Evolutionary conservation across 1,140 invertebrate species (phyloP).

Genomic region (Procambarus clarkii): DNA sequence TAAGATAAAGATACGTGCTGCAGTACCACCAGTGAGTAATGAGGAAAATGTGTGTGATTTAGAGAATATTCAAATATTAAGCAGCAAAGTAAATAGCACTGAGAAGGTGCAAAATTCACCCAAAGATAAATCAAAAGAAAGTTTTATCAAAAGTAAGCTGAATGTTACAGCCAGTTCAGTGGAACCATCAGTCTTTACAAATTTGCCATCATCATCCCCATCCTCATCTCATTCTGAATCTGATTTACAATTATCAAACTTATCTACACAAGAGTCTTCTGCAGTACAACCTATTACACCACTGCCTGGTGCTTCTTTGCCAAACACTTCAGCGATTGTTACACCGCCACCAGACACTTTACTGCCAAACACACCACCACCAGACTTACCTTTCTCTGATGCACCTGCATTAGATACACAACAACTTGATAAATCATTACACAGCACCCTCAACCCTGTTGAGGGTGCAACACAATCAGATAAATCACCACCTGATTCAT

Average conservation of each 20-base stretch:
- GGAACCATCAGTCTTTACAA: not conserved
- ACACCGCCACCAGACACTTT: not conserved
- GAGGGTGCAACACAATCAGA: not conserved
- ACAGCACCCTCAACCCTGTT: not conserved
- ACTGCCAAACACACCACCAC: not conserved
- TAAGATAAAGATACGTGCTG: conserved; percentile 47
- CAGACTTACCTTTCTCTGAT: not conserved
- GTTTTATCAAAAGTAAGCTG: not conserved
- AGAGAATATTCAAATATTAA: not conserved
- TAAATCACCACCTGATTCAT: not conserved
- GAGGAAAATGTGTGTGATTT: not conserved
- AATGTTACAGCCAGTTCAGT: not conserved
- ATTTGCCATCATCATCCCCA: not conserved
- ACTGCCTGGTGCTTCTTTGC: not conserved
- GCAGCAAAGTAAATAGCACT: not conserved
- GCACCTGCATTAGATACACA: not conserved
- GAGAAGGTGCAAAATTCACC: not conserved
- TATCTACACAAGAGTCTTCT: not conserved
- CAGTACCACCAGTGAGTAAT: not conserved
- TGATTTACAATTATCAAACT: not conserved
- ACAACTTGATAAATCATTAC: not conserved
- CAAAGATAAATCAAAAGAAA: not conserved
- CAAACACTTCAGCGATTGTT: not conserved
- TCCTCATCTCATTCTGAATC: not conserved
- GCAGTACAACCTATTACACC: not conserved